A percentile compares a stretch with the other conserved stretches of the same genome.
Evolutionary conservation across 2,797 vertebrate species (phyloP).

Genomic region (Lagorchestes hirsutus): DNA sequence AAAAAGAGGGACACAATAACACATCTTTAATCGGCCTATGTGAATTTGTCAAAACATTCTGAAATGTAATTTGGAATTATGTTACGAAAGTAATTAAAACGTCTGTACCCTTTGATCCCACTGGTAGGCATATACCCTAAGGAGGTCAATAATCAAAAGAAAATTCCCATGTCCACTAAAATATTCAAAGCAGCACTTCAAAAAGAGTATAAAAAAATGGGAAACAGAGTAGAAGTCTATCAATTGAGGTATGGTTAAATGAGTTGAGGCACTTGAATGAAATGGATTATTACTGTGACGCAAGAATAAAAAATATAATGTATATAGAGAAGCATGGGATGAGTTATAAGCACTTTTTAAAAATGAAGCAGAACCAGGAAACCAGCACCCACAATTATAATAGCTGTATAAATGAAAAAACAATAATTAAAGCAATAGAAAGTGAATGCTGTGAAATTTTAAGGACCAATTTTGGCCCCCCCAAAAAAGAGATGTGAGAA

Average conservation of each 20-base stretch:
- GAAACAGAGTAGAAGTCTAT: background rate
- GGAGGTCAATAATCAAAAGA: background rate
- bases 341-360: background rate
- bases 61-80: background rate
- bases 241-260: background rate
- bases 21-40: background rate
- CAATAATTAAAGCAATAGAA: background rate
- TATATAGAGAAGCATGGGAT: background rate
- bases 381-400: background rate
- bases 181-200: background rate
- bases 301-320: background rate
- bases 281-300: background rate
- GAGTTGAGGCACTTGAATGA: background rate
- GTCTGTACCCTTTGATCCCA: background rate
- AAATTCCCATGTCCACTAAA: background rate
- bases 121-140: background rate
- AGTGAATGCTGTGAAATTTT: background rate
- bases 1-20: background rate
- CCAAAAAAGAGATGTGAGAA: background rate
- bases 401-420: background rate
- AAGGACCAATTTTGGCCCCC: background rate
- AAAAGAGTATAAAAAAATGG: background rate
- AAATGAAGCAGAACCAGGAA: background rate
- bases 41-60: background rate
- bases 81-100: background rate